These are phyloP conservation scores for Ennomos erosarius DNA, from an alignment of 2,888 invertebrate genomes.

Conservation along the genomic window DNA sequence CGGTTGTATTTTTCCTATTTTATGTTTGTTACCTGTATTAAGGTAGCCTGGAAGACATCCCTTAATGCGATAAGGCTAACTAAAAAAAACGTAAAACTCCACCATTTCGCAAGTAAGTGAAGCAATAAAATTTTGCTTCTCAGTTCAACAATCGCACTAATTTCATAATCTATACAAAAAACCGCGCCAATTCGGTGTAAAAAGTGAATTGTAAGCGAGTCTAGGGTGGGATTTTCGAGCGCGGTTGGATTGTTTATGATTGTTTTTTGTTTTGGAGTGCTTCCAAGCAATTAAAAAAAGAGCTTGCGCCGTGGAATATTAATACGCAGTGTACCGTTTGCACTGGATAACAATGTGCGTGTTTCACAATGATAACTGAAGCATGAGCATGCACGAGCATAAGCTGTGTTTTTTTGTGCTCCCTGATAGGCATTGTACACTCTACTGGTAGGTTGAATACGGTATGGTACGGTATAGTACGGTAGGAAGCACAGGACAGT, in stretches of 20 bases:
- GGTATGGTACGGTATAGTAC: too few relatives aligned
- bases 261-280: constrained; percentile 37
- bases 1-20: too few relatives aligned
- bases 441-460: too few relatives aligned
- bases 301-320: constrained; percentile 7
- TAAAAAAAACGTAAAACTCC: constrained; percentile 4
- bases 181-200: constrained; percentile 24
- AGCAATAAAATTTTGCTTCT: constrained; percentile 13
- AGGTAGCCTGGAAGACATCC: too few relatives aligned
- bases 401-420: too few relatives aligned
- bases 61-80: too few relatives aligned
- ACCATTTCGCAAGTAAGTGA: background rate
- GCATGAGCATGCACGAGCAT: too few relatives aligned
- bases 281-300: constrained; percentile 38
- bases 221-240: constrained; percentile 32
- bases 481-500: too few relatives aligned
- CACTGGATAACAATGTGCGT: background rate
- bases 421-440: too few relatives aligned
- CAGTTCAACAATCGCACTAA: constrained; percentile 20
- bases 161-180: constrained; percentile 31
- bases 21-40: too few relatives aligned
- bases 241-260: constrained; percentile 28
- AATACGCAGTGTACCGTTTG: constrained; percentile 7
- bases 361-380: too few relatives aligned
- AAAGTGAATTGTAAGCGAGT: constrained; percentile 30